Evolutionary conservation across 2,888 invertebrate species (phyloP).

Genomic region (Pollenia amentaria): DNA sequence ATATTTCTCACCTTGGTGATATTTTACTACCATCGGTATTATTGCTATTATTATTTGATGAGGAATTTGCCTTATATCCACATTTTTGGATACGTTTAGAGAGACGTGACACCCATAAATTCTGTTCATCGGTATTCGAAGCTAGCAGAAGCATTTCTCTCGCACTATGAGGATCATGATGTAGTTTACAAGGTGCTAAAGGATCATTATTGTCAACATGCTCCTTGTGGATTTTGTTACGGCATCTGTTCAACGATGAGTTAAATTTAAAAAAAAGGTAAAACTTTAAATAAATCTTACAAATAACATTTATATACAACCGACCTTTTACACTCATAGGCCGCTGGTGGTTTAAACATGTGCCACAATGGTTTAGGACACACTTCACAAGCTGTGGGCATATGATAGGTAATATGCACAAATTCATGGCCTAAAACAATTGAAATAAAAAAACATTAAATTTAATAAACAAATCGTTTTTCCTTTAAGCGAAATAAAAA

Average conservation of each 20-base stretch:
- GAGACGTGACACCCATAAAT: constrained; percentile 95
- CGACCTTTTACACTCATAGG: constrained; percentile 96
- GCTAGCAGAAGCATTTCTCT: constrained; percentile 97
- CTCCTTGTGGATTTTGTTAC: constrained; percentile 98
- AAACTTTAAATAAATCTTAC: background rate
- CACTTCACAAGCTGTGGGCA: constrained; percentile 98
- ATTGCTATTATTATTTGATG: constrained; percentile 84
- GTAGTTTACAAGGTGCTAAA: constrained; percentile 97
- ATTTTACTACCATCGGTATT: constrained; percentile 88
- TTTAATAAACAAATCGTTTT: background rate
- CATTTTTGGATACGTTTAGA: constrained; percentile 96
- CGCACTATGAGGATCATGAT: constrained; percentile 96
- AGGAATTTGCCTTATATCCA: constrained; percentile 94
- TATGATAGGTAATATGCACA: constrained; percentile 97
- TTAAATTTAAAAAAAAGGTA: constrained; percentile 48
- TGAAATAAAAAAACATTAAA: background rate
- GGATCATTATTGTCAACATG: constrained; percentile 93
- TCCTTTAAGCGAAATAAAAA: constrained; percentile 61
- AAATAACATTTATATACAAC: background rate
- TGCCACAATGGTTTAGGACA: constrained; percentile 99
- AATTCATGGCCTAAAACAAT: constrained; percentile 92
- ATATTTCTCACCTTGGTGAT: constrained; percentile 89
- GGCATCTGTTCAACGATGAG: constrained; percentile 89
- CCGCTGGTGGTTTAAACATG: constrained; percentile 98
- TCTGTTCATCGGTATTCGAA: constrained; percentile 93